A percentile compares a stretch with the other conserved stretches of the same genome.
phyloP scores from a whole-genome alignment of 2,888 invertebrate genomes.

The Leptopilina syphax region DNA sequence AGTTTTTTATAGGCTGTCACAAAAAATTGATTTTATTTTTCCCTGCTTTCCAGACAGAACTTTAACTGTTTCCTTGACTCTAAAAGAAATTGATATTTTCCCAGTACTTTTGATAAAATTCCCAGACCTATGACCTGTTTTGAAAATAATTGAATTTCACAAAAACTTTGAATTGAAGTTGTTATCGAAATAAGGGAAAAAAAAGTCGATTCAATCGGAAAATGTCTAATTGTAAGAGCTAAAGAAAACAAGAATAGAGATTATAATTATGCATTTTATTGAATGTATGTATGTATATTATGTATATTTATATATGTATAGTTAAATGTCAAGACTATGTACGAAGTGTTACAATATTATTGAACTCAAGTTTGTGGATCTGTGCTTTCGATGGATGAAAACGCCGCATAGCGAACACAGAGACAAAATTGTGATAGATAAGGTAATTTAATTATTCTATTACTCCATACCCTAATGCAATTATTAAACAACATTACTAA shows the following conservation, averaged over 20 bases:
- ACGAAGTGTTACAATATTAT: constrained; percentile 67
- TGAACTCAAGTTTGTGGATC: constrained; percentile 64
- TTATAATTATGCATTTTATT: constrained; percentile 72
- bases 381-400: constrained; percentile 57
- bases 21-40: no score
- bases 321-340: constrained; percentile 54
- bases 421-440: constrained; percentile 45
- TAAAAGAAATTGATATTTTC: no score
- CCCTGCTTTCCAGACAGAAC: no score
- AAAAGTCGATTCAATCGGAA: no score
- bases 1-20: no score
- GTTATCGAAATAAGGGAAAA: no score
- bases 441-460: constrained; percentile 58
- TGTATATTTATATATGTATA: constrained; percentile 48
- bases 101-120: no score
- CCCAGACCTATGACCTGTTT: no score
- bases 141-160: no score
- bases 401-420: constrained; percentile 50
- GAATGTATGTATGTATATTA: constrained; percentile 61
- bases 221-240: neutral
- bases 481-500: constrained; percentile 63
- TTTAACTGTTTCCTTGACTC: no score
- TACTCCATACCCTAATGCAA: constrained; percentile 62
- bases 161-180: no score
- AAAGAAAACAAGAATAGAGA: constrained; percentile 54